Evolutionary conservation across 2,888 invertebrate species (phyloP).

Genomic region (Cantharis nigra): DNA sequence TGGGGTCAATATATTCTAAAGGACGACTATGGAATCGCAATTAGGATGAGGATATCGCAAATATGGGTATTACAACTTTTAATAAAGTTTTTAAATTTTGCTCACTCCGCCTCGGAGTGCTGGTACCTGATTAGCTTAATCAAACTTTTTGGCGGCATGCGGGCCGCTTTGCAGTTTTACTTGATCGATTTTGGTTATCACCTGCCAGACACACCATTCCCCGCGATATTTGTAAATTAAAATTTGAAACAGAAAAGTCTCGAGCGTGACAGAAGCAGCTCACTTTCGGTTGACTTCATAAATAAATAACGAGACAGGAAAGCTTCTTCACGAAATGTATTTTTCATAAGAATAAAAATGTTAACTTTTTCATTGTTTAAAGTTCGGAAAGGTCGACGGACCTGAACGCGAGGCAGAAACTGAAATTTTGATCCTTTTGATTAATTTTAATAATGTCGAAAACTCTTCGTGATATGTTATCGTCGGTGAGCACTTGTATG

Average conservation of each 20-base stretch:
- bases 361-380: constrained; percentile 4
- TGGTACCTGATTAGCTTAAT: neutral
- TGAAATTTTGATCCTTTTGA: neutral
- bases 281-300: constrained; percentile 1
- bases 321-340: constrained; percentile 5
- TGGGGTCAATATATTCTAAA: constrained; percentile 25
- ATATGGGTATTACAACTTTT: neutral
- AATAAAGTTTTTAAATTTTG: neutral
- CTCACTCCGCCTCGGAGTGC: neutral
- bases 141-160: neutral
- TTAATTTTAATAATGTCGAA: neutral
- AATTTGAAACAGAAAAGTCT: neutral
- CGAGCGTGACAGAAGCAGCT: neutral
- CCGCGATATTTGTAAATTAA: neutral
- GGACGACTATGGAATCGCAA: constrained; percentile 26
- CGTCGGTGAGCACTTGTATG: neutral
- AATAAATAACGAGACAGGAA: constrained; percentile 11
- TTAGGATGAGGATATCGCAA: constrained; percentile 19
- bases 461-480: neutral
- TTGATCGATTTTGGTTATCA: neutral
- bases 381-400: neutral
- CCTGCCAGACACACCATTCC: neutral
- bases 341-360: neutral
- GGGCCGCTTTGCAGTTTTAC: neutral
- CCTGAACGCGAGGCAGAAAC: neutral